Conservation (phyloP, 2,113 vertebrate genomes). For the Myiagra hebetior region DNA sequence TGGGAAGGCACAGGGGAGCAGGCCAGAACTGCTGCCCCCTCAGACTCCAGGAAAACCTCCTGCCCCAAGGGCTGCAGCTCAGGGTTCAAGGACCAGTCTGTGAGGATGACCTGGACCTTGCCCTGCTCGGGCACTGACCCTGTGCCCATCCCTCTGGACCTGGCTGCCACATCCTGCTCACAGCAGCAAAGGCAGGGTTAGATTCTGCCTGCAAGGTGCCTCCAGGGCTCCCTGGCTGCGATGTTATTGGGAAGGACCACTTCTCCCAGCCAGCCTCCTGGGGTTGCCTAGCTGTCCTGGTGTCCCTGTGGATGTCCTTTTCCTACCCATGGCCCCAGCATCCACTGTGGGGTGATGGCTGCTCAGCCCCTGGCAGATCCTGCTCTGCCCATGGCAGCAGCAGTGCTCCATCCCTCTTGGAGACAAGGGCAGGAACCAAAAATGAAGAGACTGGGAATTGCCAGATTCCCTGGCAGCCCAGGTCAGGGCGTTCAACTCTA, state of each 20-base stretch:
- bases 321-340: accelerated
- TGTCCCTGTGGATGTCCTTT: neutral
- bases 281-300: neutral
- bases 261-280: accelerated
- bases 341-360: neutral
- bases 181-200: accelerated
- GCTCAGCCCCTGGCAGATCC: neutral
- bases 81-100: neutral
- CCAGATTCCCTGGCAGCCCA: neutral
- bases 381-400: neutral
- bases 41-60: neutral
- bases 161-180: neutral
- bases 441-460: neutral
- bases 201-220: neutral
- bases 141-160: neutral
- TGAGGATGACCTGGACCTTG: neutral
- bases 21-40: neutral
- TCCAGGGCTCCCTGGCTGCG: neutral
- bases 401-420: neutral
- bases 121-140: neutral
- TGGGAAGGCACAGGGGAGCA: neutral
- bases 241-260: accelerated
- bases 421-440: neutral
- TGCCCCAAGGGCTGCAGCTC: neutral
- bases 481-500: neutral